phyloP scores from a whole-genome alignment of 2,888 invertebrate species.

The Trypoxylon attenuatum region DNA sequence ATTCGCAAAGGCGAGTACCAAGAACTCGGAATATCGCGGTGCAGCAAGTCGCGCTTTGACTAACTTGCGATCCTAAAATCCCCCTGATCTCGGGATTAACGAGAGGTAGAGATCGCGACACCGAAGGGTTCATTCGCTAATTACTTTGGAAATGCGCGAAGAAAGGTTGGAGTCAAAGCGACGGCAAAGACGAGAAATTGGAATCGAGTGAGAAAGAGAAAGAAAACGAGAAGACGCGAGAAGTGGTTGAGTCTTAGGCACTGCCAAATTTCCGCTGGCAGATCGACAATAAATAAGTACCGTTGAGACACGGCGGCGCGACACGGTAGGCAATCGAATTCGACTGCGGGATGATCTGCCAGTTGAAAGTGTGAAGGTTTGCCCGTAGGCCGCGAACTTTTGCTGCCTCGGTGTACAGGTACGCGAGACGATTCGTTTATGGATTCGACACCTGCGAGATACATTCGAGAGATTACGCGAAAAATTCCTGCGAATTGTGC shows the following conservation, averaged over 20 bases:
- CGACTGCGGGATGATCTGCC: conserved; percentile 24
- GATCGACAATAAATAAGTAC: conserved; percentile 45
- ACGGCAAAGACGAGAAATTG: neutral
- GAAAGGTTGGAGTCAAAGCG: neutral
- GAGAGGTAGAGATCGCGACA: neutral
- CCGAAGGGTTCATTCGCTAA: conserved; percentile 9
- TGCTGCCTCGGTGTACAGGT: too few species aligned
- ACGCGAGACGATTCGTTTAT: too few species aligned
- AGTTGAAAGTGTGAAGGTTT: conserved; percentile 30
- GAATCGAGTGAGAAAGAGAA: neutral
- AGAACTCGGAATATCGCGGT: too few species aligned
- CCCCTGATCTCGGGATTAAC: too few species aligned
- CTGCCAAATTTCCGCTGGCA: conserved; percentile 58
- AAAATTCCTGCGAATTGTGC: too few species aligned
- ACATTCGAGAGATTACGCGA: too few species aligned
- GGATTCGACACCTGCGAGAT: too few species aligned
- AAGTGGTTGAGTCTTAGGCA: conserved; percentile 10
- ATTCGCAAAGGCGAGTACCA: too few species aligned
- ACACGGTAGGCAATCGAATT: conserved; percentile 20
- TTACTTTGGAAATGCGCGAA: conserved; percentile 18
- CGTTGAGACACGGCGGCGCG: conserved; percentile 41
- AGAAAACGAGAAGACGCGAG: conserved; percentile 6
- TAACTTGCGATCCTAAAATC: too few species aligned
- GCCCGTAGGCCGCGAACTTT: conserved; percentile 7
- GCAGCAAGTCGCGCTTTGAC: too few species aligned